phyloP scores from a whole-genome alignment of 2,888 invertebrate genomes.

The Athalia rosae region DNA sequence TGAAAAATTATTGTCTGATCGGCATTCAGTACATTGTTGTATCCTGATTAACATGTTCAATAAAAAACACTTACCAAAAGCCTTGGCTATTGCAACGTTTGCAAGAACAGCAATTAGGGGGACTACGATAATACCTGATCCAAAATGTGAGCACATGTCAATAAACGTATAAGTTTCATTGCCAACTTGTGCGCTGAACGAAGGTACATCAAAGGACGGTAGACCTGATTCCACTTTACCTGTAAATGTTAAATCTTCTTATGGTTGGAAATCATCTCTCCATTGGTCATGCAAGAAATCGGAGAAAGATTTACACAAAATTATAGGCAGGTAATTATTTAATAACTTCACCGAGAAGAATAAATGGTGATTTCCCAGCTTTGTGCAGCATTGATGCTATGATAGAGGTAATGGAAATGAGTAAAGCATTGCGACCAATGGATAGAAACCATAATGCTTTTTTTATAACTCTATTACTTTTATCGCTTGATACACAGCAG shows the following conservation, averaged over 20 bases:
- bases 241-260: conserved; percentile 59
- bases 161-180: conserved; percentile 80
- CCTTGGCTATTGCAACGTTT: conserved; percentile 95
- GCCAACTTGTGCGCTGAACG: conserved; percentile 78
- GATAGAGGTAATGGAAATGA: conserved; percentile 80
- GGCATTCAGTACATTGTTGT: too few relatives aligned
- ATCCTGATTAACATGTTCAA: conserved; percentile 43
- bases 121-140: conserved; percentile 85
- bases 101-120: conserved; percentile 92
- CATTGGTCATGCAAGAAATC: neutral
- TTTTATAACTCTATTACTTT: conserved; percentile 67
- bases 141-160: conserved; percentile 83
- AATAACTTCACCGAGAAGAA: conserved; percentile 75
- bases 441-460: conserved; percentile 83
- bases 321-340: neutral
- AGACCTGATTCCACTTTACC: conserved; percentile 82
- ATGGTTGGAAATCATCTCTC: too few relatives aligned
- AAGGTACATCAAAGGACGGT: conserved; percentile 81
- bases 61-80: conserved; percentile 83
- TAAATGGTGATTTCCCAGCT: conserved; percentile 78
- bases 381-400: conserved; percentile 77
- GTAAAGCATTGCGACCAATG: conserved; percentile 86
- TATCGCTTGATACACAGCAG: neutral
- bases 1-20: neutral
- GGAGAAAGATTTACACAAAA: neutral